Base-by-base conservation (phyloP, 2,888 invertebrate genomes). In the Apeira syringaria region DNA sequence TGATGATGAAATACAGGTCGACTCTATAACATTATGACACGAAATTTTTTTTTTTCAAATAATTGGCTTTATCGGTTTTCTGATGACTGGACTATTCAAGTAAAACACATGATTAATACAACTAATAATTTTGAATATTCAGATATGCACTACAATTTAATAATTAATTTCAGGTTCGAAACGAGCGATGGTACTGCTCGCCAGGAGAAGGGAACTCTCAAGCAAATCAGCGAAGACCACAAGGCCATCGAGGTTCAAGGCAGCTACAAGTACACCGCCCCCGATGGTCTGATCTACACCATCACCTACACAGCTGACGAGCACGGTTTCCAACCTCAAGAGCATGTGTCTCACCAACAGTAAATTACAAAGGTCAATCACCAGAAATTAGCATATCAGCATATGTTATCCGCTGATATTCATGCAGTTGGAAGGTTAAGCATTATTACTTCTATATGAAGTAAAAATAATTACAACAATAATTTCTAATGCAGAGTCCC, bases 271-370 rank as follows among this genome's bases (percentile, higher is more conserved):
- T 92, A 91, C 81, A 74, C 80, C 12, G 90, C 82, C 2, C 88
- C 91, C 26, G 91, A 91, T 57, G 92, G 92, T 4, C 77, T 87
- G 34, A 74, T 84, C 13, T 91, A 92, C 77, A 80, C 84, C 33
- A 81, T 92, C 42, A 87, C 80, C 6, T 92, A 84, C 80, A 72
- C 78, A 35, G 92, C 92, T 9, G 84, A 92, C 68, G 92, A 92
- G 66, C 88, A 91, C 68, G 92, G 92, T 25, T 92, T 89, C 84
- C 91, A 87, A 44, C 87, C 88, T 1, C 85, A 86, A 43, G 83
- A 84, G 53, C 86, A 80, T 20, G 68, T 85, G 7, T 51, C 61
- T 18, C 48, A 56, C 9, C 32, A 3, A 24, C 43, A 52, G 41
- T 47, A 46, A 40, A 44, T n/a, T 17, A 35, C 2, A 7, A 13